A percentile compares a stretch with the other conserved stretches of the same genome.
Conservation (phyloP, 1,140 invertebrate genomes). For the Philaenus spumarius region DNA sequence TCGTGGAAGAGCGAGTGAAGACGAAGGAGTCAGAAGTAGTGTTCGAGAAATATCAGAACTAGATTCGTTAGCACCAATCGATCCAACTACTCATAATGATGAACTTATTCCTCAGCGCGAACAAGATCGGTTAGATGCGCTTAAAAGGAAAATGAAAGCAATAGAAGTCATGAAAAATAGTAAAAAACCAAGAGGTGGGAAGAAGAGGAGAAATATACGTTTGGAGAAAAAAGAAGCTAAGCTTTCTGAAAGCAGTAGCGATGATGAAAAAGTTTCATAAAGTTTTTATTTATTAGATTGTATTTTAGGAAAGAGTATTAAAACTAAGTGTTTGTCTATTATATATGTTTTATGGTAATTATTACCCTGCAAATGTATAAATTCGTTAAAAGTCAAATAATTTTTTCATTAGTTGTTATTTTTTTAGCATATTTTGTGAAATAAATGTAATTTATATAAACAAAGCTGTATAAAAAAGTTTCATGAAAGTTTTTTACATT, state of each 20-base stretch:
- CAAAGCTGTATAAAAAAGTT: too few relatives aligned
- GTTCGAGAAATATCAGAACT: constrained; percentile 31
- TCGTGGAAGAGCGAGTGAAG: constrained; percentile 3
- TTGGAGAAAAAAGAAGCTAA: constrained; percentile 42
- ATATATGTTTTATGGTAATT: too few relatives aligned
- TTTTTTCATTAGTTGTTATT: too few relatives aligned
- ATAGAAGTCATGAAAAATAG: constrained; percentile 67
- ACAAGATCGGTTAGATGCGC: constrained; percentile 51
- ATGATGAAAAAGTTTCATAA: too few relatives aligned
- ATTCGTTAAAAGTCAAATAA: too few relatives aligned
- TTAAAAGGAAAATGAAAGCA: constrained; percentile 64
- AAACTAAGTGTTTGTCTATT: too few relatives aligned
- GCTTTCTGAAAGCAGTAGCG: constrained; percentile 57
- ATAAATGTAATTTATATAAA: too few relatives aligned
- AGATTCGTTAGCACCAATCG: background rate
- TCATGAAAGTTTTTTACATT: too few relatives aligned
- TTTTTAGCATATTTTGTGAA: too few relatives aligned
- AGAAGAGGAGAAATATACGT: constrained; percentile 40
- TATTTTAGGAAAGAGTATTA: too few relatives aligned
- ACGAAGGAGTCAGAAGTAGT: constrained; percentile 9
- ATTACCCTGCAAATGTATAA: too few relatives aligned
- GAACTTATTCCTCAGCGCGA: constrained; percentile 69
- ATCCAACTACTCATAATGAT: background rate
- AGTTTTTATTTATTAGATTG: too few relatives aligned
- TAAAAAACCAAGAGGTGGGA: constrained; percentile 49